phyloP scores from a whole-genome alignment of 2,113 vertebrate species.

The Sinocyclocheilus grahami region DNA sequence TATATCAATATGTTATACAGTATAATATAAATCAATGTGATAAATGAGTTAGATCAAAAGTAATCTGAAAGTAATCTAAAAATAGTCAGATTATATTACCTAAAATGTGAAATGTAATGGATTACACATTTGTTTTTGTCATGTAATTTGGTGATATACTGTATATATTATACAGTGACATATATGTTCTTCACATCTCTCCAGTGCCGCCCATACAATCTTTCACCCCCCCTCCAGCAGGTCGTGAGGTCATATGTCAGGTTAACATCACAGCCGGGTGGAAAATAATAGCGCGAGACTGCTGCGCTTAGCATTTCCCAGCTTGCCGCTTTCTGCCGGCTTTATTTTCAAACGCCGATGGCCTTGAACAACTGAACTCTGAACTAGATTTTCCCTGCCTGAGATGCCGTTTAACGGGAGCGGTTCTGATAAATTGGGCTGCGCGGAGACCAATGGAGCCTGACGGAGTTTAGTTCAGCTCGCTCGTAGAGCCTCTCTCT shows the following conservation, averaged over 20 bases:
- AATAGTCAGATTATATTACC: too few species aligned
- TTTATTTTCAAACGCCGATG: constrained; percentile 37
- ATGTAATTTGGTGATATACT: too few species aligned
- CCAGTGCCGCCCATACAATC: background rate
- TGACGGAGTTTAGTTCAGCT: constrained; percentile 12
- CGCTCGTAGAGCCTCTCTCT: constrained; percentile 3
- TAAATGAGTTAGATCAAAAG: too few species aligned
- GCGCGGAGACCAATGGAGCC: constrained; percentile 31
- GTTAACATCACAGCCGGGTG: constrained; percentile 46
- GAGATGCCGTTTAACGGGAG: constrained; percentile 39
- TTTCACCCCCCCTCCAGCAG: background rate
- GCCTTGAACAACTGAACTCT: constrained; percentile 46
- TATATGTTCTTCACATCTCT: background rate
- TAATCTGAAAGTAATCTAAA: too few species aligned
- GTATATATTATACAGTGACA: too few species aligned
- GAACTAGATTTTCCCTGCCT: constrained; percentile 7
- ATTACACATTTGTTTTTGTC: too few species aligned
- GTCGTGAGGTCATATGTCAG: constrained; percentile 32
- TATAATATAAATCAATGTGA: too few species aligned
- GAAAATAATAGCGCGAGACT: constrained; percentile 47
- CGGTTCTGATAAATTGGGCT: constrained; percentile 43
- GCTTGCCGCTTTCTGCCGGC: constrained; percentile 11
- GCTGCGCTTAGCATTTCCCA: constrained; percentile 47
- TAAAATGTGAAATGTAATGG: too few species aligned
- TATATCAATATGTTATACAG: too few species aligned